phyloP scores from a whole-genome alignment of 2,797 vertebrate genomes.

The Octomys mimax region DNA sequence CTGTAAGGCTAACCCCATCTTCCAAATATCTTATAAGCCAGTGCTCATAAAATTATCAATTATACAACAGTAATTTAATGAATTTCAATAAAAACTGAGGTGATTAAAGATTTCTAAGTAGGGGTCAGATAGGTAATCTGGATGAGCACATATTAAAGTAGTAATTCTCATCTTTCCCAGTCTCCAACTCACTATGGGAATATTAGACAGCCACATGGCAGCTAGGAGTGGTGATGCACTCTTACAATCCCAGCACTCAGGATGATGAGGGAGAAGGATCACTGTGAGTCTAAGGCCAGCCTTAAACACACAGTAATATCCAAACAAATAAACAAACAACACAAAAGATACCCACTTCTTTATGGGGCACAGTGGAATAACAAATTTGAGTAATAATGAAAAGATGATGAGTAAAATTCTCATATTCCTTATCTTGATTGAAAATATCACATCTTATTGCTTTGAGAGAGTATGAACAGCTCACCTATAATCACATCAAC shows the following conservation, averaged over 20 bases:
- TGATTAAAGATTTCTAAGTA: background rate
- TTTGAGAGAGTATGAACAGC: background rate
- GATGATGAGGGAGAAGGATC: background rate
- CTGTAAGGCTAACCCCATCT: background rate
- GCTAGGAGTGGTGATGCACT: background rate
- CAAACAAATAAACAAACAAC: background rate
- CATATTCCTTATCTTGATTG: background rate
- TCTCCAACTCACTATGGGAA: background rate
- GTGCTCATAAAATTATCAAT: background rate
- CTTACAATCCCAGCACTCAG: background rate
- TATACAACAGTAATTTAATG: background rate
- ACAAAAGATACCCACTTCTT: background rate
- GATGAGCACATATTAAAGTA: background rate
- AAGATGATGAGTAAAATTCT: too few relatives aligned
- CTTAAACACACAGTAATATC: background rate
- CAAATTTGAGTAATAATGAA: background rate
- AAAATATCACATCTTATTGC: too few relatives aligned
- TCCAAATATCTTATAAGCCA: conserved; percentile 23
- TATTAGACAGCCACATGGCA: background rate
- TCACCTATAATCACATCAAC: conserved; percentile 27
- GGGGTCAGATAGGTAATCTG: background rate
- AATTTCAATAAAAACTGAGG: background rate
- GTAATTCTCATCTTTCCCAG: background rate
- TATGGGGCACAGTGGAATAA: background rate
- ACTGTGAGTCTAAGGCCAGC: background rate